Conservation (phyloP, 2,888 invertebrate genomes). For the Neoaliturus tenellus region DNA sequence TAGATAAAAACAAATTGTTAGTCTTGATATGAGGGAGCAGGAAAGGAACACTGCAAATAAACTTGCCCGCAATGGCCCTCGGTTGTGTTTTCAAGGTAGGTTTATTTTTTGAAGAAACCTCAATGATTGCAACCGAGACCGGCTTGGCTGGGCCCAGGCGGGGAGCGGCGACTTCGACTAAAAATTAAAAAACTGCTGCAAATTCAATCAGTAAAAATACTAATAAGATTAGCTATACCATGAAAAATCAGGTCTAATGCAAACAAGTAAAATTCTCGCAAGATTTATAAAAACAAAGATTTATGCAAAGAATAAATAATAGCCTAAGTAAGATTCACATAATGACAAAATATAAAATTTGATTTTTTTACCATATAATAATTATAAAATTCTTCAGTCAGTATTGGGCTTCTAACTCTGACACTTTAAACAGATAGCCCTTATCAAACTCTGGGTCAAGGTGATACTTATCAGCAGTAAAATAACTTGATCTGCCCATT, state of each 20-base stretch:
- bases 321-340: too few relatives aligned
- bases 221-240: too few relatives aligned
- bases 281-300: too few relatives aligned
- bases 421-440: neutral
- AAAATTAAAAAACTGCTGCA: constrained; percentile 17
- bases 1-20: neutral
- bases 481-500: neutral
- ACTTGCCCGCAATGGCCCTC: constrained; percentile 10
- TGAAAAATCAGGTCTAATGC: too few relatives aligned
- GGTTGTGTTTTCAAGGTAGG: neutral
- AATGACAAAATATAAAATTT: too few relatives aligned
- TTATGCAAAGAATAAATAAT: too few relatives aligned
- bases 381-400: too few relatives aligned
- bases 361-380: too few relatives aligned
- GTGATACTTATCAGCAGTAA: neutral
- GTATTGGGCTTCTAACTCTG: neutral
- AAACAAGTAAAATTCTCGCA: too few relatives aligned
- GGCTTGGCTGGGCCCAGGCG: constrained; percentile 18
- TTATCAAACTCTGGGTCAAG: constrained; percentile 25
- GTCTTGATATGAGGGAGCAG: neutral
- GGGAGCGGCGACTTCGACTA: constrained; percentile 28
- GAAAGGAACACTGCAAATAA: neutral
- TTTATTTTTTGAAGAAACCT: constrained; percentile 41
- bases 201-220: too few relatives aligned
- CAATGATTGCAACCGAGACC: constrained; percentile 30